A percentile compares a stretch with the other conserved stretches of the same genome.
Evolutionary conservation across 2,888 invertebrate genomes (phyloP).

Genomic region (Schizaphis graminum): DNA sequence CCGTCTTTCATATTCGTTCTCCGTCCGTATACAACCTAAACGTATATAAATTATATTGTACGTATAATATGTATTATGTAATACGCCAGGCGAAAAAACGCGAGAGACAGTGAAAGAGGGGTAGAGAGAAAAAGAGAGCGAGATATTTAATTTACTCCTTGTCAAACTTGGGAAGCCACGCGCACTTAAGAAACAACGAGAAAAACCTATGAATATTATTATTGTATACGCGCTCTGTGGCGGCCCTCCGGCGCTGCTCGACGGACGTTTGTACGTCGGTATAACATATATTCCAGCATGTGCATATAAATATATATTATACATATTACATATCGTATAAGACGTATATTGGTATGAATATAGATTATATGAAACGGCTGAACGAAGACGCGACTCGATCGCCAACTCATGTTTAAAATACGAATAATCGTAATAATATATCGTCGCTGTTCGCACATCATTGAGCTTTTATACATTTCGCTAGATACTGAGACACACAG

Average conservation of each 20-base stretch:
- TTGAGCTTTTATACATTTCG: too few species aligned
- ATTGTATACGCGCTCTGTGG: constrained; percentile 2
- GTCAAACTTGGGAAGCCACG: constrained; percentile 37
- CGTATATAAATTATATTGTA: background rate
- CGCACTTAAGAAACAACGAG: background rate
- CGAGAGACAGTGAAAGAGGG: background rate
- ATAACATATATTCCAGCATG: background rate
- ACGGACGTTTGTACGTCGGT: background rate
- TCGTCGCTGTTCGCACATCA: background rate
- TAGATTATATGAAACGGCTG: background rate
- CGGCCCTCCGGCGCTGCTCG: background rate
- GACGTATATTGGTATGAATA: background rate
- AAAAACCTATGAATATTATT: constrained; percentile 56
- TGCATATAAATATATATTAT: background rate
- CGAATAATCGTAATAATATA: background rate
- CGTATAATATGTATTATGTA: background rate
- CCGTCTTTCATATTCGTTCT: background rate
- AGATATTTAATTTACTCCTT: constrained; percentile 64
- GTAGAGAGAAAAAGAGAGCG: background rate
- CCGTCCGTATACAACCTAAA: background rate
- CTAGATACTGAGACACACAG: background rate
- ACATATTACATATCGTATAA: background rate
- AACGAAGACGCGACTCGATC: background rate
- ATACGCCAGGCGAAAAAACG: background rate
- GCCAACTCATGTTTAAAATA: constrained; percentile 1